Conservation (phyloP, 2,797 vertebrate genomes). For the Lacerta bilineata region DNA sequence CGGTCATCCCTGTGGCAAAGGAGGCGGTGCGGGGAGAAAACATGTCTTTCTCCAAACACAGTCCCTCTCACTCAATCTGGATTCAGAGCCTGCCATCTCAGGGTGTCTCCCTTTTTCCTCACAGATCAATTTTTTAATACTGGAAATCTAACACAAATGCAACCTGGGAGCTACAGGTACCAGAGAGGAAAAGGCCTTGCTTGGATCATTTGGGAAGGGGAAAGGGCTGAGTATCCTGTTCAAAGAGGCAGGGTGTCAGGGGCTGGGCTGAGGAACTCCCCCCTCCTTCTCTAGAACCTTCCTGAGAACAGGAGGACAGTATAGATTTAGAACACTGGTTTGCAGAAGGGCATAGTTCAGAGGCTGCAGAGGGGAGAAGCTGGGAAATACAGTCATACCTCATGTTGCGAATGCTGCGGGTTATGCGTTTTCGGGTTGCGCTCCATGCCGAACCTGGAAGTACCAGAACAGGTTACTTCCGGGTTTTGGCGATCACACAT, state of each 20-base stretch:
- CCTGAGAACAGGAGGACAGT: too few species aligned
- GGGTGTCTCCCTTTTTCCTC: background rate
- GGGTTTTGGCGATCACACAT: too few species aligned
- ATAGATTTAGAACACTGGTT: too few species aligned
- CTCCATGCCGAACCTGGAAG: too few species aligned
- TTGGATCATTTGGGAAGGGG: background rate
- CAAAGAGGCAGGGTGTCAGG: background rate
- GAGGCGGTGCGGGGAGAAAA: background rate
- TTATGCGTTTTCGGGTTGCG: too few species aligned
- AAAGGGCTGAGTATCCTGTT: background rate
- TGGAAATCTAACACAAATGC: background rate
- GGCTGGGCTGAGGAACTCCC: background rate
- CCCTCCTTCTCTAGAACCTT: too few species aligned
- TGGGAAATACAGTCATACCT: too few species aligned
- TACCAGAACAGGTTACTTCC: too few species aligned
- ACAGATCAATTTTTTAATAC: background rate
- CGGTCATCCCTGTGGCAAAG: background rate
- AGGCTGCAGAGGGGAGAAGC: too few species aligned
- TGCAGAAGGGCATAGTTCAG: too few species aligned
- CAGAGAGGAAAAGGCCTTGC: background rate
- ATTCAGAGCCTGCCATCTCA: background rate
- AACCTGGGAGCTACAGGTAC: background rate
- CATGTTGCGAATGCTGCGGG: too few species aligned
- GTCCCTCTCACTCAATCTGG: background rate
- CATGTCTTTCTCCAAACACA: background rate